Conservation (phyloP, 2,113 vertebrate genomes). For the Myxocyprinus asiaticus region DNA sequence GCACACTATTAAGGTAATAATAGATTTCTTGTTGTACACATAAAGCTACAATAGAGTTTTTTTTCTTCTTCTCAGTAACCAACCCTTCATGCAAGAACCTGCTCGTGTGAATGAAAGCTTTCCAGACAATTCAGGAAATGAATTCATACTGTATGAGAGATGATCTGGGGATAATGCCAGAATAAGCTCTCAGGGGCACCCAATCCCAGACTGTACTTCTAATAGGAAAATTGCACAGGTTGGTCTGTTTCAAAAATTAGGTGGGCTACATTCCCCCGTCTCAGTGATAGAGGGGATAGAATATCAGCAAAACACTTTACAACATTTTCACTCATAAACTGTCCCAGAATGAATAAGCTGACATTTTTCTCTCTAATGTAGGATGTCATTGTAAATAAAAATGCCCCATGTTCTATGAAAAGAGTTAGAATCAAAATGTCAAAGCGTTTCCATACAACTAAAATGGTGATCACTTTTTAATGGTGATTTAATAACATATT, state of each 20-base stretch:
- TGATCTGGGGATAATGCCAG: conserved; percentile 31
- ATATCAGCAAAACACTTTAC: conserved; percentile 24
- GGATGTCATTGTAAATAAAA: too few relatives aligned
- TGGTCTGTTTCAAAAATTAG: conserved; percentile 25
- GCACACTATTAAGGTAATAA: neutral
- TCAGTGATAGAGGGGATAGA: conserved; percentile 1
- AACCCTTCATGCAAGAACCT: neutral
- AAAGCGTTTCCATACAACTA: too few relatives aligned
- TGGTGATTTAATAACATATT: too few relatives aligned
- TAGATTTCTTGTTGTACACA: neutral
- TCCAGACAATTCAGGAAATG: conserved; percentile 35
- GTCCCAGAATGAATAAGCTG: conserved; percentile 1
- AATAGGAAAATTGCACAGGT: conserved; percentile 14
- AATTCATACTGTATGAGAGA: conserved; percentile 15
- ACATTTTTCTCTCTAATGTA: neutral
- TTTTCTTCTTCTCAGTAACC: too few relatives aligned
- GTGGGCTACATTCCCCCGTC: neutral
- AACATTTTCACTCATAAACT: neutral
- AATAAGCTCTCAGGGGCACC: conserved; percentile 12
- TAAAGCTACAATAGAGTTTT: too few relatives aligned
- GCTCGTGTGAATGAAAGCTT: conserved; percentile 18
- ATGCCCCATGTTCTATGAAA: too few relatives aligned
- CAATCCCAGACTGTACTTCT: conserved; percentile 4
- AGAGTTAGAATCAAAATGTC: too few relatives aligned
- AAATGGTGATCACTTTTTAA: too few relatives aligned